Base-by-base conservation (phyloP, 2,888 invertebrate species). In the Chrysina gloriosa region DNA sequence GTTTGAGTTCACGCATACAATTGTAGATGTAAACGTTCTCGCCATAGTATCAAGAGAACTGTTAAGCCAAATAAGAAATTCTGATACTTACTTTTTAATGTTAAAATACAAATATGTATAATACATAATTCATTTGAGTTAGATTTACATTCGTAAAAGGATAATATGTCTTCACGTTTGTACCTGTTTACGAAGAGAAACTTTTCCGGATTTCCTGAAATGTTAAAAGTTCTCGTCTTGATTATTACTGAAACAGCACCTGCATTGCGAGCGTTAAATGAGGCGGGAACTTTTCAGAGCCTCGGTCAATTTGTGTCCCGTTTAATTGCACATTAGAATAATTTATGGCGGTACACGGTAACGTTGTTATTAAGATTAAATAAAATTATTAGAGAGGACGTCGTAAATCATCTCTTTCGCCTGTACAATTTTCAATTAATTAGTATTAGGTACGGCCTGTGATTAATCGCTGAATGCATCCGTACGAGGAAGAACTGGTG, bases 311-410 rank as follows among this genome's bases (percentile, higher is more conserved):
- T 58, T 42, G 23, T 58, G 56, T 25, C 27, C 64, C 36, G 34
- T 50, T 39, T 50, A 48, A 64, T 64, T 64, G 64, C 50, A 36
- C 48, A 64, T 64, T 64, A 34, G 64, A 63, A 64, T 64, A 64
- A 64, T 48, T 64, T 64, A 64, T 50, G 64, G 27, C 39, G 23
- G 23, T 23, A 50, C 48, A 36, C 63, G 47, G 48, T 50, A 64
- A 39, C 64, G 64, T 64, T 64, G 36, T 64, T 64, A 64, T 64
- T 64, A 64, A 64, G 64, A 50, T 48, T 48, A 64, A 64, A 64
- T 64, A 64, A 64, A 64, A 64, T 64, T 64, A 50, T 48, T 50
- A 64, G 31, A 36, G 50, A 36, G 64, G 50, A 36, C 64, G 64
- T n/a, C 36, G 31, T 64, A 64, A 64, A 64, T 64, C 64, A 64